A percentile compares a stretch with the other conserved stretches of the same genome.
Evolutionary conservation across 37 sponge, comb jelly and placozoan species (phyloP).

Genomic region (Haliclona indistincta): DNA sequence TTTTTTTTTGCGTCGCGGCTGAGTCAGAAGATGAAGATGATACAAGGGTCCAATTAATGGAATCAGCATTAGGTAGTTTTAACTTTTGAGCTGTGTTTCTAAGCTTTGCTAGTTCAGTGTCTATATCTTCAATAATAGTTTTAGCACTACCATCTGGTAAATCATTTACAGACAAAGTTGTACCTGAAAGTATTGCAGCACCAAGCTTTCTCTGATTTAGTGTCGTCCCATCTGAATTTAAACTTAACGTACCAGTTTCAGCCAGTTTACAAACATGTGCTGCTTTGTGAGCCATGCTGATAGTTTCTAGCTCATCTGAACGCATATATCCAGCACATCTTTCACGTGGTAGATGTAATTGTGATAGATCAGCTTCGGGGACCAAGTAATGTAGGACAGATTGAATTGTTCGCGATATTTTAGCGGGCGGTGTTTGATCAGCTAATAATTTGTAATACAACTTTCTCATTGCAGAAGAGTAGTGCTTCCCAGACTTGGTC

Average conservation of each 20-base stretch:
- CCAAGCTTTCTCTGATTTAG: constrained; percentile 36
- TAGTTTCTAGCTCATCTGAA: constrained; percentile 19
- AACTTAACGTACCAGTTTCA: neutral
- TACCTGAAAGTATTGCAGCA: constrained; percentile 2
- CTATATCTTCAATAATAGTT: constrained; percentile 26
- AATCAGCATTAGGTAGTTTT: constrained; percentile 24
- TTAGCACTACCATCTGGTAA: constrained; percentile 28
- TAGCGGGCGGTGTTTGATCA: neutral
- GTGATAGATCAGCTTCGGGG: constrained; percentile 1
- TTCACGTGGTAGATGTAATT: constrained; percentile 6
- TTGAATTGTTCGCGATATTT: constrained; percentile 10
- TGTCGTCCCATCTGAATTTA: constrained; percentile 51
- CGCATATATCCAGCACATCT: constrained; percentile 23
- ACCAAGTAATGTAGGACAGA: constrained; percentile 7
- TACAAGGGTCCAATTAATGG: constrained; percentile 36
- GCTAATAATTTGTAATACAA: constrained; percentile 22
- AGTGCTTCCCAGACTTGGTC: neutral
- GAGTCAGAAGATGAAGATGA: constrained; percentile 25
- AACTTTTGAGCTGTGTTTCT: constrained; percentile 5
- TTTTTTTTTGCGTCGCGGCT: constrained; percentile 30
- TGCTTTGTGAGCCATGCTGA: constrained; percentile 21
- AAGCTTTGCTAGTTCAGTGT: constrained; percentile 22
- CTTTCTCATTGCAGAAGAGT: constrained; percentile 8
- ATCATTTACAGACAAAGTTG: constrained; percentile 35
- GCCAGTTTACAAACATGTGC: neutral